Evolutionary conservation across 2,888 invertebrate species (phyloP).

Genomic region (Apamea anceps): DNA sequence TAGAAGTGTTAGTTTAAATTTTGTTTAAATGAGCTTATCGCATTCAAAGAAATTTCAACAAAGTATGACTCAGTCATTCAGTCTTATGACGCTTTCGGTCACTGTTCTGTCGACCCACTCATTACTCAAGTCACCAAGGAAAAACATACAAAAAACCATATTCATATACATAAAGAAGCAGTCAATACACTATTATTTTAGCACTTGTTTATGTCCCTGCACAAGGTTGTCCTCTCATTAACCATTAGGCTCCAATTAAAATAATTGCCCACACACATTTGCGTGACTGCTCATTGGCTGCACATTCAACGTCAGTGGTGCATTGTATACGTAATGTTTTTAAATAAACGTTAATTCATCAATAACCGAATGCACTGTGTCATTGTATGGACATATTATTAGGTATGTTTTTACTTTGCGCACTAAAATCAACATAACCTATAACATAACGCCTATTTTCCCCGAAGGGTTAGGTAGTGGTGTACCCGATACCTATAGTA

Average conservation of each 20-base stretch:
- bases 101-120: background rate
- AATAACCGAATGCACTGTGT: background rate
- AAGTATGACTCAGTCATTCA: background rate
- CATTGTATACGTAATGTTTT: slow-evolving; percentile 1
- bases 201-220: slow-evolving; percentile 23
- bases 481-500: background rate
- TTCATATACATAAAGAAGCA: background rate
- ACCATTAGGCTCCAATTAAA: slow-evolving; percentile 23
- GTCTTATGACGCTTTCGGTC: background rate
- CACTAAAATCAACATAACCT: background rate
- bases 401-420: too few species aligned
- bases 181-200: slow-evolving; percentile 14
- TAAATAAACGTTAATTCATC: background rate
- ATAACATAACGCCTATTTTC: background rate
- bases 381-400: background rate
- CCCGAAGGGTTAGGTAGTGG: too few species aligned
- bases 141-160: background rate
- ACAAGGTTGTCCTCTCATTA: slow-evolving; percentile 19
- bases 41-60: background rate
- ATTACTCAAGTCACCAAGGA: background rate
- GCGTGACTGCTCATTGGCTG: slow-evolving; percentile 10
- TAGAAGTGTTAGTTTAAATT: too few species aligned
- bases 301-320: background rate
- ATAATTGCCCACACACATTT: slow-evolving; percentile 11
- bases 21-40: too few species aligned